Percentiles rank a stretch among this genome's conserved stretches.
phyloP scores from a whole-genome alignment of 2,888 invertebrate genomes.

The Rotaria magnacalcarata region DNA sequence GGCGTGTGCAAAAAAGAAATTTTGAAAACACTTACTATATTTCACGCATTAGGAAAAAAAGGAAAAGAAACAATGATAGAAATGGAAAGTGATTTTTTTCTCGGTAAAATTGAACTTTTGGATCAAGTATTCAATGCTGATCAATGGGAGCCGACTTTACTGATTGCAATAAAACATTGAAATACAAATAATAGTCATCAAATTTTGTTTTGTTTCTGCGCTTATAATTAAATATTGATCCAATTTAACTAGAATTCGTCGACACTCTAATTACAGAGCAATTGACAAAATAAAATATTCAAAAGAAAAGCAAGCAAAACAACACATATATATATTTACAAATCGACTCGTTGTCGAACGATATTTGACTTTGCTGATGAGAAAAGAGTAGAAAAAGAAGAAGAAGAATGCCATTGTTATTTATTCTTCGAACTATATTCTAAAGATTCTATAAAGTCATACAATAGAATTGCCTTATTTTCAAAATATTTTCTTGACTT shows the following conservation, averaged over 20 bases:
- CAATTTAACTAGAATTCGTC: not conserved
- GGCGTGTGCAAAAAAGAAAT: not conserved
- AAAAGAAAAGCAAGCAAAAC: not conserved
- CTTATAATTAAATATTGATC: not conserved
- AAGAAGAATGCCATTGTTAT: not conserved
- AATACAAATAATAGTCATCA: not conserved
- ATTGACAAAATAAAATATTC: not conserved
- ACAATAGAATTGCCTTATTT: not conserved
- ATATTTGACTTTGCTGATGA: not conserved
- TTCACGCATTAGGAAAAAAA: not conserved
- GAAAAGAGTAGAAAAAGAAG: not conserved
- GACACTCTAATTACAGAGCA: not conserved
- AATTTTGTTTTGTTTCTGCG: not conserved
- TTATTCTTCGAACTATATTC: not conserved
- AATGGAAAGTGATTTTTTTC: not conserved
- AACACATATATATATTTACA: not conserved
- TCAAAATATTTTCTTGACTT: not conserved
- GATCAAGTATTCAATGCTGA: not conserved
- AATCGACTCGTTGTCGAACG: not conserved
- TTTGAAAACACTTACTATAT: not conserved
- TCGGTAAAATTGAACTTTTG: not conserved
- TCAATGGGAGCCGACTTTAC: not conserved
- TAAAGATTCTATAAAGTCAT: not conserved
- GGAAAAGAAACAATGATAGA: not conserved
- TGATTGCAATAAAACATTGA: not conserved